A percentile compares a stretch with the other conserved stretches of the same genome.
These are phyloP conservation scores for Epinotia nisella DNA, from an alignment of 2,888 invertebrate species.

Conservation along the genomic window DNA sequence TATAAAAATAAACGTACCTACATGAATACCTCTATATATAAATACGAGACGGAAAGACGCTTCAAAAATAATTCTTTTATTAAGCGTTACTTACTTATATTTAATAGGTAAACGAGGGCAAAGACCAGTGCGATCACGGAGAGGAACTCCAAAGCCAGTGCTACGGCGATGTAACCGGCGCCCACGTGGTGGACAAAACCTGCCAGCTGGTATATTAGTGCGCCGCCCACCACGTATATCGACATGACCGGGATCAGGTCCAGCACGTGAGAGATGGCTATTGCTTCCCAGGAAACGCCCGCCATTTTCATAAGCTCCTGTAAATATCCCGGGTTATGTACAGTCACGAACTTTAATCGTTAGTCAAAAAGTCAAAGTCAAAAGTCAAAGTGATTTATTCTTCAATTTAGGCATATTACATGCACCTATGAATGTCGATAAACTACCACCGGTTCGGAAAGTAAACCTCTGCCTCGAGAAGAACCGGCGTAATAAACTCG, in stretches of 20 bases:
- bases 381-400: too few species aligned
- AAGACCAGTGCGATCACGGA: background rate
- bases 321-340: too few species aligned
- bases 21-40: too few species aligned
- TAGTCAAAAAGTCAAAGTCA: too few species aligned
- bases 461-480: too few species aligned
- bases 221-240: constrained; percentile 74
- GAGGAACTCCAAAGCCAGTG: constrained; percentile 76
- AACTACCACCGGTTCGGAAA: too few species aligned
- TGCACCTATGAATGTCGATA: too few species aligned
- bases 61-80: background rate
- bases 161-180: constrained; percentile 72
- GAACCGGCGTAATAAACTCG: too few species aligned
- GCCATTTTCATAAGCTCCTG: constrained; percentile 92
- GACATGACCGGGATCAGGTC: constrained; percentile 85
- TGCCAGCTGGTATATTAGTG: constrained; percentile 74
- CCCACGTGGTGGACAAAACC: constrained; percentile 82
- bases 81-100: background rate
- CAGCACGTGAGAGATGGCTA: constrained; percentile 88
- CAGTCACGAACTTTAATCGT: too few species aligned
- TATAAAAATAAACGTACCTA: too few species aligned
- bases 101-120: background rate
- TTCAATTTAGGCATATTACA: too few species aligned
- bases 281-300: constrained; percentile 87
- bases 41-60: background rate